Base-by-base conservation (phyloP, 2,113 vertebrate genomes). In the Lota lota region DNA sequence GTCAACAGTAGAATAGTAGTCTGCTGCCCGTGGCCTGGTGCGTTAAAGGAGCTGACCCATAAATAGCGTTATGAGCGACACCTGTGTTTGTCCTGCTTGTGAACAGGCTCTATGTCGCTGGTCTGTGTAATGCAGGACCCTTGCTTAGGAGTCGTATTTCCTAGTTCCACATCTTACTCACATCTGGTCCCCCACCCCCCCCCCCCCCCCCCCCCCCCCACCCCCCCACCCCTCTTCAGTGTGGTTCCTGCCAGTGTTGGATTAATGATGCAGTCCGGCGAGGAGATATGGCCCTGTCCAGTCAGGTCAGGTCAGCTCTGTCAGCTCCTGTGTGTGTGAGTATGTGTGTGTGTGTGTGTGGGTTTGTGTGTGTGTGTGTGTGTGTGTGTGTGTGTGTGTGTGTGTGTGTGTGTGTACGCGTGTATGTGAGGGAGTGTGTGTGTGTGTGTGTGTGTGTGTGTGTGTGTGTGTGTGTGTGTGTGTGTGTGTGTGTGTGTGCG, bases 261-360 rank as follows among this genome's bases (percentile, higher is more conserved):
- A 82, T 70, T 62, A 72, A 83, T 1, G 53, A 73, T 20, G 47
- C 82, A 82, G 70, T 67, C 80, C 74, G 63, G 56, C 65, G 60
- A 19, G 56, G 75, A 79, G 47, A 74, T 75, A 75, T 60, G 54
- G 58, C 20, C 28, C 2, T 24, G 70, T 59, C 62, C 19, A 5
- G 57, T 61, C 66, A 63, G 78, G 80, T 83, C 77, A 81, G 78
- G 80, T 83, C 77, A 81, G 70, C 71, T 83, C 47, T 66, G 21
- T 33, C 15, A 15, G 20, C 57, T 54, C 40, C n/a, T 22, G 61
- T 65, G 57, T 61, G 53, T 56, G 53, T 56, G 53, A 18, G 53
- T 56, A 16, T 18, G 17, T 18, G 17, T 56, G 53, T 56, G 53
- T 56, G 53, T 60, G 58, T 60, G 19, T 20, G 58, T 22, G 61